Evolutionary conservation across 2,888 invertebrate genomes (phyloP), one percentile per base, ranked within the genome.

Genomic region (Philhelius pedissequus): DNA sequence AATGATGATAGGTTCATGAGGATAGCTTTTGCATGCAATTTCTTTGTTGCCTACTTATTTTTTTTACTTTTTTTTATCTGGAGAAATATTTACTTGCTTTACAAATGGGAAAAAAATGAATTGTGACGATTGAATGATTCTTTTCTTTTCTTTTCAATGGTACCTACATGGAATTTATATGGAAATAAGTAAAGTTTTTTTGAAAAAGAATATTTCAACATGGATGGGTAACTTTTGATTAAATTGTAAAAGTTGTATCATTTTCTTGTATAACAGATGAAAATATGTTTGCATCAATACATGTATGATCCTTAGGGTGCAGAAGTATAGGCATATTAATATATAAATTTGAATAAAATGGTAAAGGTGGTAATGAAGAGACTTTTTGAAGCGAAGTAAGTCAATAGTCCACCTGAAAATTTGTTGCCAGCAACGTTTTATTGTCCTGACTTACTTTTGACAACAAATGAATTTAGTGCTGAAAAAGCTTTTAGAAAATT

Each of bases 41-140:
- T 56, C 32, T 18, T 54, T 54, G 11, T n/a, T n/a, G n/a, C n/a
- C 0, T n/a, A 27, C 15, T n/a, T 7, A 15, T 7, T 40, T 32
- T 6, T 7, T 1, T 35, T 7, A 35, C 35, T 20, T 35, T 32
- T 56, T 32, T 32, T 11, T 3, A 6, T n/a, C 9, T 20, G 13
- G 20, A 56, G 20, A 18, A 6, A 54, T 54, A 13, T 20, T 13
- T 54, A 54, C 6, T 54, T 52, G 15, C 9, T 56, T 20, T 45
- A 1, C 0, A 48, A 48, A 13, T 11, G 20, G 5, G 9, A 45
- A 45, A 48, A 13, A 20, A 15, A n/a, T n/a, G 18, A 30, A 54
- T 30, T 54, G 18, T 54, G 9, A 56, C 13, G 56, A 56, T 56
- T 56, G 32, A 56, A 56, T 56, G 56, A 56, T 56, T 35, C 32